A percentile compares a stretch with the other conserved stretches of the same genome.
phyloP scores from a whole-genome alignment of 1,140 invertebrate species.

The Aplysia californica region DNA sequence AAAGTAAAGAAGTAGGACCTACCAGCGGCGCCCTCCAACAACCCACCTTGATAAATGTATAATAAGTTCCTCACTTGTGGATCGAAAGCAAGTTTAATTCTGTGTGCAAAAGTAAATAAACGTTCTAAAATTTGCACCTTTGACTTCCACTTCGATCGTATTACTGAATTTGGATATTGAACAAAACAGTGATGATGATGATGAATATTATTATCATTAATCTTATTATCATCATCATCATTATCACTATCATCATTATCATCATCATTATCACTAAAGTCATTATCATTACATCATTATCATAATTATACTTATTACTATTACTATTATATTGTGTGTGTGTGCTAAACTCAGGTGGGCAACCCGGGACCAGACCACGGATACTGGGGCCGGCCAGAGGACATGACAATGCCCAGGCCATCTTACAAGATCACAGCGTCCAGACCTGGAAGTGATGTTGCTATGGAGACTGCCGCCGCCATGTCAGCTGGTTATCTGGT shows the following conservation, averaged over 20 bases:
- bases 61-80: too few relatives aligned
- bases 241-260: too few relatives aligned
- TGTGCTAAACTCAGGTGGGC: conserved; percentile 54
- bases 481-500: conserved; percentile 71
- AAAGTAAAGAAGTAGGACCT: too few relatives aligned
- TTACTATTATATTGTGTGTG: not conserved
- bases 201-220: too few relatives aligned
- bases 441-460: conserved; percentile 73
- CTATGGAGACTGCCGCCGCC: conserved; percentile 74
- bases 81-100: too few relatives aligned
- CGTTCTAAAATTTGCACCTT: too few relatives aligned
- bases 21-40: too few relatives aligned
- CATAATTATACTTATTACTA: too few relatives aligned
- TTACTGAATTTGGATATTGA: not conserved
- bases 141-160: not conserved
- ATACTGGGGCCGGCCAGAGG: conserved; percentile 63
- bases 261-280: too few relatives aligned
- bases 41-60: too few relatives aligned
- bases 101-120: too few relatives aligned
- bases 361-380: conserved; percentile 38
- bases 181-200: not conserved
- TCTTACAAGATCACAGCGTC: conserved; percentile 73
- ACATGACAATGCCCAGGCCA: conserved; percentile 73
- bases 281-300: too few relatives aligned
- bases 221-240: not conserved